Percentiles rank a stretch among this genome's conserved stretches.
Evolutionary conservation across 2,888 invertebrate species (phyloP).

Genomic region (Chloroclystis v-ata): DNA sequence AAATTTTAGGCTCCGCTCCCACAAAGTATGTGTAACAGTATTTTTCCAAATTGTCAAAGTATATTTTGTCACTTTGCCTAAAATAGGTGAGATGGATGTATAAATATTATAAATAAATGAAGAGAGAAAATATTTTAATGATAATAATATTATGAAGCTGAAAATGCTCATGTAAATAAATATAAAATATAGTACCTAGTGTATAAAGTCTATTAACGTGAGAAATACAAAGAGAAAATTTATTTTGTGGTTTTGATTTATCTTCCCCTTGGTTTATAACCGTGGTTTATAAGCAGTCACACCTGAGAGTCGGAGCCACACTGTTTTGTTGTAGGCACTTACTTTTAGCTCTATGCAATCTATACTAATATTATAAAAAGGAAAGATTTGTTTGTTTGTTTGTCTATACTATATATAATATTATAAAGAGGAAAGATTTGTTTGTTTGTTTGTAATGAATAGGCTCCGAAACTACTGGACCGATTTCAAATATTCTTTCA

Average conservation of each 20-base stretch:
- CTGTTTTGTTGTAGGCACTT: background rate
- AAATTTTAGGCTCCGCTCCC: slow-evolving; percentile 38
- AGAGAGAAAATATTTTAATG: slow-evolving; percentile 74
- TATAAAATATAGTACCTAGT: slow-evolving; percentile 56
- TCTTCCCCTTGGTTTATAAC: background rate
- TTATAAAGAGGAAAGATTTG: too few species aligned
- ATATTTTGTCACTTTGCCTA: slow-evolving; percentile 70
- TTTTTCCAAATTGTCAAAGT: slow-evolving; percentile 36
- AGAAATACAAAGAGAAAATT: slow-evolving; percentile 68
- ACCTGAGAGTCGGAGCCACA: too few species aligned
- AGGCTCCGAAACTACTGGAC: too few species aligned
- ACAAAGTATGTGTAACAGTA: slow-evolving; percentile 35
- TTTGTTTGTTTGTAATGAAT: too few species aligned
- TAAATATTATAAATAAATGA: slow-evolving; percentile 70
- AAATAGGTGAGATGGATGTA: slow-evolving; percentile 60
- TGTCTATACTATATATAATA: too few species aligned
- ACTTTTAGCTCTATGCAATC: slow-evolving; percentile 4
- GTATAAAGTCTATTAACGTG: slow-evolving; percentile 72
- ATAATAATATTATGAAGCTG: slow-evolving; percentile 72
- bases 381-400: too few species aligned
- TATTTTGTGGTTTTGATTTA: slow-evolving; percentile 31
- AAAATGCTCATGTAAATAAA: slow-evolving; percentile 77
- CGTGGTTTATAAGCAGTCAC: too few species aligned
- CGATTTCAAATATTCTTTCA: too few species aligned
- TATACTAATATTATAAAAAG: too few species aligned